Conservation (phyloP, 1,140 invertebrate genomes). For the Olivierus martensii region DNA sequence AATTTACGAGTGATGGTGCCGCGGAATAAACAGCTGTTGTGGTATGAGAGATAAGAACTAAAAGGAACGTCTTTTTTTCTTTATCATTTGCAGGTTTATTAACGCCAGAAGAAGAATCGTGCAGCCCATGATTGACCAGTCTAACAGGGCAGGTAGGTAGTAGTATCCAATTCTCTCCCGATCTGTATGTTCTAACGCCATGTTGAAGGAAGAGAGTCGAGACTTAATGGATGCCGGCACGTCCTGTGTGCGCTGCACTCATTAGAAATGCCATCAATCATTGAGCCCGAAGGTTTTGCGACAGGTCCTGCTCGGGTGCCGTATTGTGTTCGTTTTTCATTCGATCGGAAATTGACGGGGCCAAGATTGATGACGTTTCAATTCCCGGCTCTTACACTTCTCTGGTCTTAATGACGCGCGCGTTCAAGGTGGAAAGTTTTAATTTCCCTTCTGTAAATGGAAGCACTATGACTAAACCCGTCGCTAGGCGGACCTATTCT, state of each 20-base stretch:
- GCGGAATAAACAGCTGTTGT: too few relatives aligned
- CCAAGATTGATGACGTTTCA: conserved; percentile 17
- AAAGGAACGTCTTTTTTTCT: not conserved
- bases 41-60: too few relatives aligned
- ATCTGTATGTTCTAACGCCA: not conserved
- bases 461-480: too few relatives aligned
- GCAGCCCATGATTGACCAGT: conserved; percentile 89
- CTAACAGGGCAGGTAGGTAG: conserved; percentile 50
- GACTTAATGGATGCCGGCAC: conserved; percentile 6
- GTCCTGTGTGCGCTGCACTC: conserved; percentile 9
- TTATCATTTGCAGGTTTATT: conserved; percentile 59
- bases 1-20: too few relatives aligned
- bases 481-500: too few relatives aligned
- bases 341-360: conserved; percentile 9
- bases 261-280: conserved; percentile 18
- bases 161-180: conserved; percentile 1
- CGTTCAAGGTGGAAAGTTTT: too few relatives aligned
- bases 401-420: too few relatives aligned
- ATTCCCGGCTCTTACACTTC: conserved; percentile 7
- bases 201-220: conserved; percentile 3
- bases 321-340: too few relatives aligned
- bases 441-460: too few relatives aligned
- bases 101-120: conserved; percentile 83
- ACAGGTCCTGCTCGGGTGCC: too few relatives aligned
- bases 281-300: not conserved